phyloP scores from a whole-genome alignment of 2,113 vertebrate genomes.

The Centropus unirufus region DNA sequence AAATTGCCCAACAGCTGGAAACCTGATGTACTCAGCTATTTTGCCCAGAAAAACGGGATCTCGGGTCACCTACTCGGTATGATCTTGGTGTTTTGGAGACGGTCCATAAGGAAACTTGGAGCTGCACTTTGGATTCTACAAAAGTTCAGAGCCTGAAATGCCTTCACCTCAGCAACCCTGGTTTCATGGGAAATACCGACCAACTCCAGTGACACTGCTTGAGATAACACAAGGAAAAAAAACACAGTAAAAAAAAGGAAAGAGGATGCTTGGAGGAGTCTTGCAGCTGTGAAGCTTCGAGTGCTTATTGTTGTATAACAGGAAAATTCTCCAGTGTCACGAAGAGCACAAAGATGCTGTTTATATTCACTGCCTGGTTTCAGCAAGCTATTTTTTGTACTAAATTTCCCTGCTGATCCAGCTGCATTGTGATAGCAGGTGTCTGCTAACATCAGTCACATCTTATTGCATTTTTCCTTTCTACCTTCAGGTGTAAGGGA shows the following conservation, averaged over 20 bases:
- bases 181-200: neutral
- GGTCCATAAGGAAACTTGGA: neutral
- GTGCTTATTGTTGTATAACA: neutral
- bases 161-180: accelerated
- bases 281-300: neutral
- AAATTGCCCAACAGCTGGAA: neutral
- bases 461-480: neutral
- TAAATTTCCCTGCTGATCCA: conserved; percentile 28
- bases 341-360: neutral
- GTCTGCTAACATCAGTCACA: conserved; percentile 40
- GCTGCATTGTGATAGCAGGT: neutral
- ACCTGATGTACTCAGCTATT: neutral
- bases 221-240: neutral
- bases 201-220: neutral
- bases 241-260: neutral
- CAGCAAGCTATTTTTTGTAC: neutral
- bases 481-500: conserved; percentile 18
- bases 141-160: neutral
- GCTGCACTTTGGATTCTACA: neutral
- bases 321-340: neutral
- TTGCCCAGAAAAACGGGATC: neutral
- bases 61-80: neutral
- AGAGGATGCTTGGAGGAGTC: neutral
- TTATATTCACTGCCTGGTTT: neutral
- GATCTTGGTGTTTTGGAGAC: neutral